Conservation (phyloP, 2,888 invertebrate genomes). For the Conus canariensis region DNA sequence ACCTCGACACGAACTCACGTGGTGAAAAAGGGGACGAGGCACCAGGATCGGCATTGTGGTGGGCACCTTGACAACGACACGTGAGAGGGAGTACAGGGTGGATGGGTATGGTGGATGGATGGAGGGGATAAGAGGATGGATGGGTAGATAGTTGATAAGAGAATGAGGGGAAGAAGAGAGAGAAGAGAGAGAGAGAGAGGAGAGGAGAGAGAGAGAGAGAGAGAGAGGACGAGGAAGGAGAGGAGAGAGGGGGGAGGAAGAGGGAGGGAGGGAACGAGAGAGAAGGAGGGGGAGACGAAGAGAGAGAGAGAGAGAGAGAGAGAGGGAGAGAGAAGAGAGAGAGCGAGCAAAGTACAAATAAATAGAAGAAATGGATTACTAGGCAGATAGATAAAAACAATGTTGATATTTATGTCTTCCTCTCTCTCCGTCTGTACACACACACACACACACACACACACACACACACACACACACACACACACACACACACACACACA, state of each 20-base stretch:
- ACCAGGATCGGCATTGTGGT: constrained; percentile 98
- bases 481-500: no score
- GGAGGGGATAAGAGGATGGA: neutral
- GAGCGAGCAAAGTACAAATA: no score
- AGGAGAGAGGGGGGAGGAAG: neutral
- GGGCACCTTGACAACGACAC: constrained; percentile 86
- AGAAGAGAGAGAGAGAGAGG: neutral
- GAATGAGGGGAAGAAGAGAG: neutral
- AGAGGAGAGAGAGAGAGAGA: neutral
- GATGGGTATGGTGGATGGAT: neutral
- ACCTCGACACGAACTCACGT: constrained; percentile 99
- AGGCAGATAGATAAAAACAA: no score
- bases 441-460: no score
- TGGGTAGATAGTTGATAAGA: neutral
- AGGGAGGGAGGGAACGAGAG: no score
- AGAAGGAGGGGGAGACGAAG: neutral
- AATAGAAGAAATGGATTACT: no score
- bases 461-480: no score
- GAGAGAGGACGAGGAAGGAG: neutral
- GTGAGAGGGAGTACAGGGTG: neutral
- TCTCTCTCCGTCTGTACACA: no score
- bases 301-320: no score
- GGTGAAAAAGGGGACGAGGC: constrained; percentile 98
- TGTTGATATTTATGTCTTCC: no score
- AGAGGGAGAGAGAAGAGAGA: no score